Evolutionary conservation across 1,140 invertebrate genomes (phyloP), one percentile per base, ranked within the genome.

Genomic region (Bombus superbus): DNA sequence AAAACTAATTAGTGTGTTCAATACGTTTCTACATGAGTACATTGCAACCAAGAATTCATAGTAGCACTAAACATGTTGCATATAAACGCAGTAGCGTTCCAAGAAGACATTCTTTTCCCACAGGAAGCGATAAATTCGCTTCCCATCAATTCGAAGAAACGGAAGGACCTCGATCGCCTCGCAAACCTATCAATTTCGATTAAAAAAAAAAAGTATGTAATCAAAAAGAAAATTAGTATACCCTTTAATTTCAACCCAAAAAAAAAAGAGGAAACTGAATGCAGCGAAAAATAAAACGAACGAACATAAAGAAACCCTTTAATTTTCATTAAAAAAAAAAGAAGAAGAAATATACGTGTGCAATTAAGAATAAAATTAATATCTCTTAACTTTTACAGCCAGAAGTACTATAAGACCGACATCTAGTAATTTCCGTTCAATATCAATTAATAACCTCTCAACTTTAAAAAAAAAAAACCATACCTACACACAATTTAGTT

Each of bases 61-160:
- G 5, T 32, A 25, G 47, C 18, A 18, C 40, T 38, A 3, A 11
- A 62, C 40, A 35, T 4, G 13, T 25, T 40, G 77, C 68, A 72
- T 85, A 62, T 72, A 64, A 80, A 85, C 25, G 13, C 11, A 59
- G 42, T 25, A 59, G 6, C 10, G 35, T 85, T 72, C 68, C 53
- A 13, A 47, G 83, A 64, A 72, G 35, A 62, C 35, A 85, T 80
- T 80, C 77, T 71, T 64, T 80, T 62, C 28, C 57, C 68, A 73
- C 42, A 71, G 83, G 83, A 73, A 72, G 57, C n/a, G 44, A 80
- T 85, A 85, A 85, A 85, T 73, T 44, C 42, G 25, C 18, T 22
- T 32, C 22, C 13, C 68, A 72, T 85, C 71, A 47, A 64, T 80
- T 62, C 83, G 6, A 47, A 59, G 68, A 62, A 84, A 47, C 10